Evolutionary conservation across 2,888 invertebrate species (phyloP).

Genomic region (Ophioninae sp.): DNA sequence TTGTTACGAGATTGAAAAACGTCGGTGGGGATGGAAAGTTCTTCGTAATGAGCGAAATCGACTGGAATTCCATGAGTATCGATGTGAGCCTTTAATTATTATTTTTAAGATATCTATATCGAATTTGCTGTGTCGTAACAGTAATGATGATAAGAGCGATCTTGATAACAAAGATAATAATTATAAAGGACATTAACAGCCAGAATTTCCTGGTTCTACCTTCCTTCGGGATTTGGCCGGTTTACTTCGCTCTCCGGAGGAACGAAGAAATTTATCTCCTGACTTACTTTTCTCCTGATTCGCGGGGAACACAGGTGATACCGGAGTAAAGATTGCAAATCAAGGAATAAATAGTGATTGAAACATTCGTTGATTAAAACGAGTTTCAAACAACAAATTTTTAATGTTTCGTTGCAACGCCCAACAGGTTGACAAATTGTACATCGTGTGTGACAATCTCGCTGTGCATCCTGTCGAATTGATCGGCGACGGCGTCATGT

Average conservation of each 20-base stretch:
- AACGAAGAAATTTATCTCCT: constrained; percentile 77
- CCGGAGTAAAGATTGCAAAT: constrained; percentile 19
- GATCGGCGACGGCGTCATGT: constrained; percentile 80
- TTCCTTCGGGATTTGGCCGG: constrained; percentile 79
- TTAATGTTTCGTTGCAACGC: not conserved
- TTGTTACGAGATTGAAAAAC: constrained; percentile 77
- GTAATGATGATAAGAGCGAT: not conserved
- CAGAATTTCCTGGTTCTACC: constrained; percentile 73
- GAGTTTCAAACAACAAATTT: not conserved
- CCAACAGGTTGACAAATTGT: constrained; percentile 78
- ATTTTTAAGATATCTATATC: not conserved
- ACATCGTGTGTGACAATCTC: constrained; percentile 80
- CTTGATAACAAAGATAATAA: not conserved
- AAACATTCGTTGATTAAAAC: not conserved
- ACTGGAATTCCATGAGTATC: constrained; percentile 79
- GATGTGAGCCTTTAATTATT: constrained; percentile 71
- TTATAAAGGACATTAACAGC: constrained; percentile 70
- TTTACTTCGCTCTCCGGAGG: constrained; percentile 77
- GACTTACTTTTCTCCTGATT: constrained; percentile 78
- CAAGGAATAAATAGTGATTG: not conserved
- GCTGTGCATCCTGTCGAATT: constrained; percentile 78
- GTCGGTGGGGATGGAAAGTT: constrained; percentile 79
- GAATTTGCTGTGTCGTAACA: not conserved
- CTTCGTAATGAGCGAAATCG: constrained; percentile 80
- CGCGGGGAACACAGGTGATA: constrained; percentile 75